A percentile compares a stretch with the other conserved stretches of the same genome.
Conservation (phyloP, 2,113 vertebrate genomes). For the Pantherophis guttatus region DNA sequence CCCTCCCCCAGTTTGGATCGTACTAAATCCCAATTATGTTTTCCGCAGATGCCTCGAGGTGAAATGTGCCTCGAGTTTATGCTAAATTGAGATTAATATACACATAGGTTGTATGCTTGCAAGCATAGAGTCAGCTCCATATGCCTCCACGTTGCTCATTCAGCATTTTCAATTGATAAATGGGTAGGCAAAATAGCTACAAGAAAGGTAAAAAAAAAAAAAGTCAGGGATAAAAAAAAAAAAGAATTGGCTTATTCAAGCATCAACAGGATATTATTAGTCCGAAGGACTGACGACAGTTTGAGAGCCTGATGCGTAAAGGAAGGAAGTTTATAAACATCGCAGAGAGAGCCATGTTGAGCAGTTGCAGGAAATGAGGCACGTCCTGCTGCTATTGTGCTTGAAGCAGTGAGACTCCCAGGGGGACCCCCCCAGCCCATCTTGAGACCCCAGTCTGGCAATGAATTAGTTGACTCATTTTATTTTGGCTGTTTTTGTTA, state of each 20-base stretch:
- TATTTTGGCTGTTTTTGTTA: constrained; percentile 59
- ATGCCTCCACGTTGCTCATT: constrained; percentile 2
- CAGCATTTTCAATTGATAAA: constrained; percentile 7
- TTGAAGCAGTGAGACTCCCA: constrained; percentile 62
- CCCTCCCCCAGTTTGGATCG: neutral
- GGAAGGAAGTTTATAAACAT: constrained; percentile 76
- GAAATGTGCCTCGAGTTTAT: neutral
- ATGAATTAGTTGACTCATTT: constrained; percentile 65
- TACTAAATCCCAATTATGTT: neutral
- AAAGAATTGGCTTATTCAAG: constrained; percentile 27
- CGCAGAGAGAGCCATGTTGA: constrained; percentile 62
- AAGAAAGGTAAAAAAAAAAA: neutral
- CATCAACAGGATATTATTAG: constrained; percentile 75
- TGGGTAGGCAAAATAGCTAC: constrained; percentile 7
- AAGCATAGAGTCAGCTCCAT: neutral
- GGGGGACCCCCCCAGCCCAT: constrained; percentile 54
- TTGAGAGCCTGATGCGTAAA: constrained; percentile 63
- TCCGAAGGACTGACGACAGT: constrained; percentile 69
- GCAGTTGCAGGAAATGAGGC: constrained; percentile 74
- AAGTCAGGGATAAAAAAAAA: neutral
- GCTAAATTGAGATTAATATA: neutral
- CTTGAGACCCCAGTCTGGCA: constrained; percentile 68
- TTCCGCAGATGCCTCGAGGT: neutral
- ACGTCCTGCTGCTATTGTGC: constrained; percentile 77
- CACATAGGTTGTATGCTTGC: neutral